Conservation (phyloP, 2,797 vertebrate genomes). For the Syngnathus rostellatus region DNA sequence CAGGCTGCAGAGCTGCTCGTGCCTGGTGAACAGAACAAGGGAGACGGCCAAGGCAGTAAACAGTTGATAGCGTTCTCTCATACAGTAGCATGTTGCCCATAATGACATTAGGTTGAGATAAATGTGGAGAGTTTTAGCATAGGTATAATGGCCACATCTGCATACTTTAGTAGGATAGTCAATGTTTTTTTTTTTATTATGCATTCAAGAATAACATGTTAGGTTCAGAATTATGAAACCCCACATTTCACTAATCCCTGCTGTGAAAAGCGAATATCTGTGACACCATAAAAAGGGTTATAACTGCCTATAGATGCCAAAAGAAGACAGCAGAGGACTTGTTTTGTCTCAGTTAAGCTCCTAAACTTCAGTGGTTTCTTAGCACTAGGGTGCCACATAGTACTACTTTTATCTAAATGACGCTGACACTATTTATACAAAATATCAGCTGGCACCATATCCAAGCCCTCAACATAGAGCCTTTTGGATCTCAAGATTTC, state of each 20-base stretch:
- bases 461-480: no score
- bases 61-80: conserved; percentile 3
- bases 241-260: neutral
- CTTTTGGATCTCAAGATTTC: no score
- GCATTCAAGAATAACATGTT: conserved; percentile 4
- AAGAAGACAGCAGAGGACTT: neutral
- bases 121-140: conserved; percentile 13
- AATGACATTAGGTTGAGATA: conserved; percentile 16
- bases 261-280: neutral
- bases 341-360: neutral
- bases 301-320: neutral
- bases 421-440: neutral
- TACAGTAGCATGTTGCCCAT: neutral
- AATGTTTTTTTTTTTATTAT: conserved; percentile 16
- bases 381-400: neutral
- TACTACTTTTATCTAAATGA: neutral
- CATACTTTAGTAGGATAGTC: conserved; percentile 13
- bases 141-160: conserved; percentile 13
- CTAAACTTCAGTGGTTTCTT: neutral
- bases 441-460: no score
- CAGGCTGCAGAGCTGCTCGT: conserved; percentile 35
- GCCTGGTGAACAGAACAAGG: conserved; percentile 20
- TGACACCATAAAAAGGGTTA: neutral
- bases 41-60: conserved; percentile 13
- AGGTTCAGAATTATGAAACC: neutral